phyloP scores from a whole-genome alignment of 2,888 invertebrate genomes.

The Leptopilina syphax region DNA sequence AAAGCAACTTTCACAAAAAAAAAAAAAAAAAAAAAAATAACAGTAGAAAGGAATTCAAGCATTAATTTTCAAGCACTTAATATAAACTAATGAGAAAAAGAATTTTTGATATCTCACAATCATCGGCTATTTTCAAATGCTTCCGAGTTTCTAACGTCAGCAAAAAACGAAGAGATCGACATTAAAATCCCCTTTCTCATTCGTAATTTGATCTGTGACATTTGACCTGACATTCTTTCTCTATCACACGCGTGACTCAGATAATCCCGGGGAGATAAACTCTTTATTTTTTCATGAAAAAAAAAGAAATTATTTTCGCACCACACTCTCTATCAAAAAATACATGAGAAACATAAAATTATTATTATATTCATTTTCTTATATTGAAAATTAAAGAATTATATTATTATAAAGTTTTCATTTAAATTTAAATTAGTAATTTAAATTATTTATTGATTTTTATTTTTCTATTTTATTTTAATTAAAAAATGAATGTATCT shows the following conservation, averaged over 20 bases:
- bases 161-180: background rate
- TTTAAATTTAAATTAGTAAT: no score
- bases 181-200: background rate
- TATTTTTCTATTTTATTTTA: no score
- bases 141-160: background rate
- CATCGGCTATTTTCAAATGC: background rate
- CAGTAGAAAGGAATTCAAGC: no score
- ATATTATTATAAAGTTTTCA: no score
- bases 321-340: background rate
- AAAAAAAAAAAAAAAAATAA: no score
- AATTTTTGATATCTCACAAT: background rate
- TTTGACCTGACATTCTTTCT: constrained; percentile 21
- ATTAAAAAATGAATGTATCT: no score
- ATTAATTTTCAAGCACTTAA: no score
- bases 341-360: background rate
- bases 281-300: background rate
- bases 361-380: no score
- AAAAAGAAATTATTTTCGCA: background rate
- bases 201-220: constrained; percentile 4
- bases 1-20: no score
- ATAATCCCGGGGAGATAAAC: constrained; percentile 41
- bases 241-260: constrained; percentile 43
- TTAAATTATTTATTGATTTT: no score
- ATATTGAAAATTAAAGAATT: no score
- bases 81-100: no score